phyloP scores from a whole-genome alignment of 2,113 vertebrate species.

The Gallinago media region DNA sequence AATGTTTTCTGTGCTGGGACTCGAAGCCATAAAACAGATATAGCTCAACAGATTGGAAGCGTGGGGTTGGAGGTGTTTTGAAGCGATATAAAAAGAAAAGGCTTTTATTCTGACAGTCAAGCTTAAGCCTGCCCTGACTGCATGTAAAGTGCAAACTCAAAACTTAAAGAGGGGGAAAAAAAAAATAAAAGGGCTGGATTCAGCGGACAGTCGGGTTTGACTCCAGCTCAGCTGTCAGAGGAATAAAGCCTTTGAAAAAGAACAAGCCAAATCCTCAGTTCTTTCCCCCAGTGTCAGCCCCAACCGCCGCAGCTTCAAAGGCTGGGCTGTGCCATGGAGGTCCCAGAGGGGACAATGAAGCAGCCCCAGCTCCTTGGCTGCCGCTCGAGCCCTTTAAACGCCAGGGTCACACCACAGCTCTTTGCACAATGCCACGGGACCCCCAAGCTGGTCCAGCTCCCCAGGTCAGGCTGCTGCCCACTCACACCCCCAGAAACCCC shows the following conservation, averaged over 20 bases:
- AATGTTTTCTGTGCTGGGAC: too few relatives aligned
- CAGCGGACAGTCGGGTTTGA: background rate
- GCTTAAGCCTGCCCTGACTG: slow-evolving; percentile 33
- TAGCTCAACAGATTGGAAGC: too few relatives aligned
- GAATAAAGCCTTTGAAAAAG: slow-evolving; percentile 64
- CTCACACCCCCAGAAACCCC: background rate
- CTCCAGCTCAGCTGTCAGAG: slow-evolving; percentile 28
- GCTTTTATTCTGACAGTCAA: slow-evolving; percentile 62
- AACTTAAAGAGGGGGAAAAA: background rate
- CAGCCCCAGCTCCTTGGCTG: fast-evolving
- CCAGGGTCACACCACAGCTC: fast-evolving
- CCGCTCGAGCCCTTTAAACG: background rate
- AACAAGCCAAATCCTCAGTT: slow-evolving; percentile 40
- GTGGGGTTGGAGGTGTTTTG: too few relatives aligned
- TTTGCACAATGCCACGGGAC: fast-evolving
- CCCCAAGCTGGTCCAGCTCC: background rate
- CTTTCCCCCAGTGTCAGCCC: background rate
- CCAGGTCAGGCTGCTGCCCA: background rate
- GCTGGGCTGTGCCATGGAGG: background rate
- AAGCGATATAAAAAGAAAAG: slow-evolving; percentile 18
- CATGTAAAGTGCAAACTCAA: background rate
- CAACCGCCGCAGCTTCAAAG: background rate
- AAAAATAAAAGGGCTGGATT: slow-evolving; percentile 56
- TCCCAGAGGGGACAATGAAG: fast-evolving
- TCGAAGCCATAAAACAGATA: too few relatives aligned